Evolutionary conservation across 2,888 invertebrate species (phyloP).

Genomic region (Diaprepes abbreviatus): DNA sequence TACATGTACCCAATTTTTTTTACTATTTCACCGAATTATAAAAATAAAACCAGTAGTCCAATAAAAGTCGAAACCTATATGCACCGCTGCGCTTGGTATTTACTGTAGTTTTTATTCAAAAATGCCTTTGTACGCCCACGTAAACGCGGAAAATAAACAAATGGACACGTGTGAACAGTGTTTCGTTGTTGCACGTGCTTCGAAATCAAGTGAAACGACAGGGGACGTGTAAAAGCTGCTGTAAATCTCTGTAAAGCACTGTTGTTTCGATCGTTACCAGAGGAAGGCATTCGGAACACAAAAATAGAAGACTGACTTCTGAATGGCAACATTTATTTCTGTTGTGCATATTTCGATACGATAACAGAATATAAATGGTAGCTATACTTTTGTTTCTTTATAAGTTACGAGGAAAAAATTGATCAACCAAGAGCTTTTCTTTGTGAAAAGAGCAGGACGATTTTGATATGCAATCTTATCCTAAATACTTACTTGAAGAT

Average conservation of each 20-base stretch:
- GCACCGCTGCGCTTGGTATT: background rate
- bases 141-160: conserved; percentile 24
- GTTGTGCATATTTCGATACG: background rate
- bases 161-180: conserved; percentile 26
- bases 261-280: conserved; percentile 37
- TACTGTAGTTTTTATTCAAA: background rate
- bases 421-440: too few relatives aligned
- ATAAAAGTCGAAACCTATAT: background rate
- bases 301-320: conserved; percentile 22
- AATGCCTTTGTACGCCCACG: conserved; percentile 24
- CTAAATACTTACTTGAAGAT: too few relatives aligned
- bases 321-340: conserved; percentile 17
- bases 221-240: conserved; percentile 35
- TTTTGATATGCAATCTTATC: too few relatives aligned
- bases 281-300: conserved; percentile 19
- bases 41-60: background rate
- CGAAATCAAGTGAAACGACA: conserved; percentile 37
- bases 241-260: conserved; percentile 40
- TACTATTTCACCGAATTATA: too few relatives aligned
- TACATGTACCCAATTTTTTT: too few relatives aligned
- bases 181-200: conserved; percentile 28
- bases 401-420: too few relatives aligned
- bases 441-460: too few relatives aligned
- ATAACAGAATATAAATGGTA: background rate
- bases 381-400: too few relatives aligned